These are phyloP conservation scores for Apamea anceps DNA, from an alignment of 2,888 invertebrate species.

Conservation along the genomic window DNA sequence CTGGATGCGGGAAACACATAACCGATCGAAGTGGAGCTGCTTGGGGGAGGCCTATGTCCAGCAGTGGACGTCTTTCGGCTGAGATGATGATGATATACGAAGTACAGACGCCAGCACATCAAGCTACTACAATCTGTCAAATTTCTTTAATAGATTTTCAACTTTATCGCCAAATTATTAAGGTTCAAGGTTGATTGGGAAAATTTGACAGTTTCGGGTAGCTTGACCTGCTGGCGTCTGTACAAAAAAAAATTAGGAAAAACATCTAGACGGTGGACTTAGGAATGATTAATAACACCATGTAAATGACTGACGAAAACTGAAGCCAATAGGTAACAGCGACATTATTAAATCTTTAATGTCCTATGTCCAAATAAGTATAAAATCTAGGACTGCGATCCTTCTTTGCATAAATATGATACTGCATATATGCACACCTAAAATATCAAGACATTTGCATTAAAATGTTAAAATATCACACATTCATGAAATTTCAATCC, in stretches of 20 bases:
- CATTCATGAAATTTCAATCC: fast-evolving
- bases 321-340: not conserved
- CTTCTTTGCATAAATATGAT: not conserved
- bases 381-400: not conserved
- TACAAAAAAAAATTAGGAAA: not conserved
- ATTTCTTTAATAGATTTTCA: too few relatives aligned
- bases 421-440: not conserved
- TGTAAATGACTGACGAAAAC: not conserved
- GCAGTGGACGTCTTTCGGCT: too few relatives aligned
- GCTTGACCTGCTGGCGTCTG: too few relatives aligned
- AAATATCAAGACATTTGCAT: not conserved
- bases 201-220: too few relatives aligned
- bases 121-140: too few relatives aligned
- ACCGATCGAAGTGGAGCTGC: too few relatives aligned
- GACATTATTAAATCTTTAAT: not conserved
- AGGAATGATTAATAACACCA: not conserved
- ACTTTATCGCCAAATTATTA: too few relatives aligned
- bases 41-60: too few relatives aligned
- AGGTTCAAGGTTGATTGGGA: too few relatives aligned
- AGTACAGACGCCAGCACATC: too few relatives aligned
- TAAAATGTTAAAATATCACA: not conserved
- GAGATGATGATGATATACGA: too few relatives aligned
- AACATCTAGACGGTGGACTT: not conserved
- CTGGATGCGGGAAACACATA: too few relatives aligned
- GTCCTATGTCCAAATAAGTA: not conserved